Evolutionary conservation across 2,797 vertebrate species (phyloP), one percentile per base, ranked within the genome.

Genomic region (Notolabrus celidotus): DNA sequence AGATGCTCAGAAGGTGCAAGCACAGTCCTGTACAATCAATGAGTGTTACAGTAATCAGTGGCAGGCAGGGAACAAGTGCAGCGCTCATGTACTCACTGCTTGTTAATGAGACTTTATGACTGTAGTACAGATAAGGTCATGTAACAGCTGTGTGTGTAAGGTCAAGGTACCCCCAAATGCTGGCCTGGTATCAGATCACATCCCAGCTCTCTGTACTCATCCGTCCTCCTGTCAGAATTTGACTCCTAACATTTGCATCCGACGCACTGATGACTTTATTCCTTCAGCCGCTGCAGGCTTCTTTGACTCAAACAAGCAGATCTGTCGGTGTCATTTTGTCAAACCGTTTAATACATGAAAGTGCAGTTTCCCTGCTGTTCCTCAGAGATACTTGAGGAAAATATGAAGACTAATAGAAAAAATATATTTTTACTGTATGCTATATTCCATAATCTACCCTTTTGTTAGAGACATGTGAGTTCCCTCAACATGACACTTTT

Each of bases 1-100:
- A 81, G 78, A 17, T 60, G 51, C 62, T 79, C 41, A 63, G 25
- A 71, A 76, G 81, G 79, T 83, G 74, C 78, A 51, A 56, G 57
- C 47, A 57, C 67, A 56, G 27, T 31, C 29, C 63, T 73, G 62
- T 68, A 70, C 63, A 61, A 69, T 76, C 74, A 77, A 14, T 47
- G 47, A 45, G 31, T 51, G 67, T 64, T 75, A 75, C 39, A 60
- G 54, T 69, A 72, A 80, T 70, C 53, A 52, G 33, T 5, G 38
- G 42, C 55, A 59, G 34, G 73, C 29, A 16, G 29, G 25, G 4
- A 50, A 38, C 36, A 65, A 19, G 23, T 15, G 20, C 53, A 39
- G 23, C 1, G 6, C 55, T 61, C 5, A 38, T 23, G 42, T 34
- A 17, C 51, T 53, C 14, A 20, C 10, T 12, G 9, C 17, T 31